Base-by-base conservation (phyloP, 2,113 vertebrate species). In the Ctenomys sociabilis region DNA sequence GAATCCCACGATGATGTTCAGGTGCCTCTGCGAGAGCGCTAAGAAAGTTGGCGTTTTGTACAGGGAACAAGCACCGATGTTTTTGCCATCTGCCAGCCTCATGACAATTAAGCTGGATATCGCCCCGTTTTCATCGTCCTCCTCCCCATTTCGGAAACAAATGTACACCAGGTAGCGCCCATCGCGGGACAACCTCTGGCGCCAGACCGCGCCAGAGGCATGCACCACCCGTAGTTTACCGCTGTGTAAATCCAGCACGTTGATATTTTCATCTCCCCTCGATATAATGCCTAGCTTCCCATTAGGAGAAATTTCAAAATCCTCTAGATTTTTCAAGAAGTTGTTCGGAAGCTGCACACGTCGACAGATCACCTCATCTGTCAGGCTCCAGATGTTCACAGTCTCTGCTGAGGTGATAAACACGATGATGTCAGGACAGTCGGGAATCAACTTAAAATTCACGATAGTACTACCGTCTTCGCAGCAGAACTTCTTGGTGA, bases 101-200 rank as follows among this genome's bases (percentile, higher is more conserved):
- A 99, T 99, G 81, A 99, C 99, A 30, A 99, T 99, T 97, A 99
- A 98, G 88, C 99, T 99, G 61, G 99, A 99, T 95, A 99, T 98
- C 0, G 99, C 99, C 0, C 99, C 99, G 0, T 99, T 99, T 4
- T 99, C 99, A 9, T 99, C 99, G 0, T 99, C 99, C 68, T 99
- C 99, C 59, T 99, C 99, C 8, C 99, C 98, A 59, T 98, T 99
- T 40, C 98, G 98, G 97, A 99, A 99, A 97, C 99, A 99, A 96
- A 99, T 98, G 86, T 99, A 99, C 0, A 99, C 99, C n/a, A 99
- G 98, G 77, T 99, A 99, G 81, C 99, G 99, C 22, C 99, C 99
- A 1, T 99, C 99, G 37, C 99, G 98, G 45, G 99, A 99, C 95
- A 99, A 97, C 95, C 98, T 99, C 97, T 99, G 99, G 94, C 99